Percentiles rank a stretch among this genome's conserved stretches.
Evolutionary conservation across 2,113 vertebrate species (phyloP).

Genomic region (Helogale parvula): DNA sequence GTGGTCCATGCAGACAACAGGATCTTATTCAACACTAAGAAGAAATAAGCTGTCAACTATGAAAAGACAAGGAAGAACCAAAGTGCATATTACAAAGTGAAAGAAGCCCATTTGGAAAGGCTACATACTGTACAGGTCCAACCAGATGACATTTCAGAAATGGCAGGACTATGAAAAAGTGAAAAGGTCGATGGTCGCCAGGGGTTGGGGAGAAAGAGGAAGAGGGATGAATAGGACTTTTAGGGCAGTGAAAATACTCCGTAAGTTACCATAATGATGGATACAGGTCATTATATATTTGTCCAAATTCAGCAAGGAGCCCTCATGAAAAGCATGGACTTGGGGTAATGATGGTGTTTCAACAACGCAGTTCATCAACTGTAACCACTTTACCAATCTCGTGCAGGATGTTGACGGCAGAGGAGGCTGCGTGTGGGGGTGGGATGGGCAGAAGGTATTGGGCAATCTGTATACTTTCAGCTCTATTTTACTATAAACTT

Average conservation of each 20-base stretch:
- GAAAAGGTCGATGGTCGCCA: not conserved
- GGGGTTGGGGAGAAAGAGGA: not conserved
- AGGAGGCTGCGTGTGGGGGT: not conserved
- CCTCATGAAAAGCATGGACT: not conserved
- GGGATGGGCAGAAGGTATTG: not conserved
- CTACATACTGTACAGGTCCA: no score
- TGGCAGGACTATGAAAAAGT: not conserved
- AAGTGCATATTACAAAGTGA: not conserved
- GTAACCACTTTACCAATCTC: not conserved
- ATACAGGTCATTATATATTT: not conserved
- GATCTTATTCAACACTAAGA: not conserved
- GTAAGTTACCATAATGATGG: no score
- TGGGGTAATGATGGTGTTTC: not conserved
- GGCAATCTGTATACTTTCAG: not conserved
- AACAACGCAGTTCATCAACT: not conserved
- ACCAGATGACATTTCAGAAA: not conserved
- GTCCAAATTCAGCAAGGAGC: not conserved
- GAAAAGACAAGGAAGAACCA: not conserved
- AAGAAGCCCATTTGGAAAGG: not conserved
- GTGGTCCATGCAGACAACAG: not conserved
- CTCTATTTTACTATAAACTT: not conserved
- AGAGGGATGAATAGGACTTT: not conserved
- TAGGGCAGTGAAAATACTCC: not conserved
- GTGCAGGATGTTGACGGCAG: not conserved
- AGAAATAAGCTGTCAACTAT: not conserved